Base-by-base conservation (phyloP, 1,140 invertebrate genomes). In the Potamilus streckersoni region DNA sequence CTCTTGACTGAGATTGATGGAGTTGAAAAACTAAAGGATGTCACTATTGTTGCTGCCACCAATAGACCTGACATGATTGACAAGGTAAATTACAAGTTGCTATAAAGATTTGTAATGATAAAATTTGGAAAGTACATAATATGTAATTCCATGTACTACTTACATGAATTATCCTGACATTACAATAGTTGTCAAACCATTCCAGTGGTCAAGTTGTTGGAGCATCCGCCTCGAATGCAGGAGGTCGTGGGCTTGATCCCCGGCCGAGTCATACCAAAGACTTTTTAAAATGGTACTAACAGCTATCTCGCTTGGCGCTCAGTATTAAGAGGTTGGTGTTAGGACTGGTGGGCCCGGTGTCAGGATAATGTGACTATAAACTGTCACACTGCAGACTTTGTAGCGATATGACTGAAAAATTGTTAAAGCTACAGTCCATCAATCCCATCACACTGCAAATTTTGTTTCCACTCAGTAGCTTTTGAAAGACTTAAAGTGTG, bases 1-100 rank as follows among this genome's bases (percentile, higher is more conserved):
- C 91, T 99, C 75, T 91, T 99, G 1, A 96, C 98, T 5, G 99
- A 99, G 91, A 99, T 99, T 84, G 98, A 99, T 91, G 97, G 97
- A 84, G 97, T 99, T 14, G 98, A 99, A 84, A 96, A 98, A 84
- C 91, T 99, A n/a, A 98, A 99, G 88, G 99, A 99, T 88, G 96
- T 99, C 0, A 95, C 94, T 11, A 93, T 99, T 76, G 91, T 99
- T 15, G 97, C 97, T n/a, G 98, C 98, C 1, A 99, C 98, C 3
- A 99, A 99, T 90, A 91, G 96, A 79, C 97, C 96, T 0, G 96
- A 97, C 90, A 93, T 94, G 88, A 95, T 98, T 71, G 97, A 98
- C 87, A 94, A 94, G 83, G 93, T 94, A 89, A 72, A 66, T 16
- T 64, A 3, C 8, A 20, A 27, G 60, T 60, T 20, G 60, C n/a